These are phyloP conservation scores for Pyrgus malvae DNA, from an alignment of 2,888 invertebrate genomes.

Conservation along the genomic window DNA sequence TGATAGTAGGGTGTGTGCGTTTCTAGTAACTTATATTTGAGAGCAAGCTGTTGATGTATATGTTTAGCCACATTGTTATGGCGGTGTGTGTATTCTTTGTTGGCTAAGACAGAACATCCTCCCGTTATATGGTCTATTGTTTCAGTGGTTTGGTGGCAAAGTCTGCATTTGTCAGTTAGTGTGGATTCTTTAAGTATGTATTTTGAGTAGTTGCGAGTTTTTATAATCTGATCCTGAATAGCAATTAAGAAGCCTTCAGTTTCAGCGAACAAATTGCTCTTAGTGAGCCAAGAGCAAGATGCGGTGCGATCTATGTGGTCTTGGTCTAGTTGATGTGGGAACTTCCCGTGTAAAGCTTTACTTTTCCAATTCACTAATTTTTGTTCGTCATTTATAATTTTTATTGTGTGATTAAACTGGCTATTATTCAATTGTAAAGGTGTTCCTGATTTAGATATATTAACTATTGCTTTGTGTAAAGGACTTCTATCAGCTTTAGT, in stretches of 20 bases:
- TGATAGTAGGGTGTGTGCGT: slow-evolving; percentile 3
- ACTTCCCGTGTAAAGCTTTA: slow-evolving; percentile 11
- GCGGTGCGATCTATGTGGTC: slow-evolving; percentile 4
- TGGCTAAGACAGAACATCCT: neutral
- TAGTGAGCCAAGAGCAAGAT: no score
- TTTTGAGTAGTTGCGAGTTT: slow-evolving; percentile 12
- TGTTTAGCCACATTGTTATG: slow-evolving; percentile 24
- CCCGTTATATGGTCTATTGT: slow-evolving; percentile 11
- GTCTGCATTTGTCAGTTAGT: slow-evolving; percentile 19
- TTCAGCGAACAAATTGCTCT: no score
- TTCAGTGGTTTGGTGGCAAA: slow-evolving; percentile 5
- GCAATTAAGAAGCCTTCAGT: no score
- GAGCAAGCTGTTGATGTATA: slow-evolving; percentile 33
- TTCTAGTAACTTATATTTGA: slow-evolving; percentile 45
- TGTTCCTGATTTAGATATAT: neutral
- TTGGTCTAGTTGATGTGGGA: slow-evolving; percentile 9
- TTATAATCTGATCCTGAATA: slow-evolving; percentile 15
- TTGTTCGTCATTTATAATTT: neutral
- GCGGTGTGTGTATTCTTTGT: slow-evolving; percentile 30
- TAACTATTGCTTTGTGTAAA: neutral
- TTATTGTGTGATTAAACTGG: neutral
- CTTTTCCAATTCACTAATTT: neutral
- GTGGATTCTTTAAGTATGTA: slow-evolving; percentile 4
- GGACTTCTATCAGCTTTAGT: neutral
- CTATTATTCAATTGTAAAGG: neutral